phyloP scores from a whole-genome alignment of 2,113 vertebrate genomes.

The Hassar affinis region DNA sequence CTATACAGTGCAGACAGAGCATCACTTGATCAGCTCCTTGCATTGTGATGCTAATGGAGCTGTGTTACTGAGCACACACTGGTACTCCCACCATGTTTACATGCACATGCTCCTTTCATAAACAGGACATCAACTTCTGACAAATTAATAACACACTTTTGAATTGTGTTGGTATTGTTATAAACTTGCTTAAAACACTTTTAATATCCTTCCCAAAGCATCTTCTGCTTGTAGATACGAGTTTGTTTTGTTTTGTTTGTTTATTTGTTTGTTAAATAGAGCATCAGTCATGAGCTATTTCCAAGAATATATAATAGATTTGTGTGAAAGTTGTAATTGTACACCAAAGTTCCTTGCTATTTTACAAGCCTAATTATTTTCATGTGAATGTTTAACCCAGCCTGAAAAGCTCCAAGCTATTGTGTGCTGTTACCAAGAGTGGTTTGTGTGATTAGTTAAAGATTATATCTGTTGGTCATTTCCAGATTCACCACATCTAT shows the following conservation, averaged over 20 bases:
- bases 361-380: constrained; percentile 35
- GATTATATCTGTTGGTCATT: constrained; percentile 37
- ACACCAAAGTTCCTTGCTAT: constrained; percentile 27
- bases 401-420: constrained; percentile 6
- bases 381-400: constrained; percentile 23
- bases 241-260: background rate
- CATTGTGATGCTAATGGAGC: constrained; percentile 55
- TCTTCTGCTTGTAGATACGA: background rate
- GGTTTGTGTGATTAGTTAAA: constrained; percentile 38
- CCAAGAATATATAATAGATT: background rate
- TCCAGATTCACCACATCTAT: constrained; percentile 35
- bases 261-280: background rate
- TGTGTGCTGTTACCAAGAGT: constrained; percentile 33
- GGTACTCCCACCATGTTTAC: constrained; percentile 40
- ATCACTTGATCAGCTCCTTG: constrained; percentile 46
- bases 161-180: background rate
- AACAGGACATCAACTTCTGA: background rate
- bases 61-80: constrained; percentile 42
- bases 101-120: background rate
- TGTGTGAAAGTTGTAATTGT: background rate
- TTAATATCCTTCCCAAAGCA: background rate
- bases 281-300: background rate
- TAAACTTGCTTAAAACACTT: background rate
- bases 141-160: background rate
- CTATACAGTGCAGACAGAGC: constrained; percentile 51